Conservation (phyloP, 2,888 invertebrate species). For the Chromoteleia sp. region DNA sequence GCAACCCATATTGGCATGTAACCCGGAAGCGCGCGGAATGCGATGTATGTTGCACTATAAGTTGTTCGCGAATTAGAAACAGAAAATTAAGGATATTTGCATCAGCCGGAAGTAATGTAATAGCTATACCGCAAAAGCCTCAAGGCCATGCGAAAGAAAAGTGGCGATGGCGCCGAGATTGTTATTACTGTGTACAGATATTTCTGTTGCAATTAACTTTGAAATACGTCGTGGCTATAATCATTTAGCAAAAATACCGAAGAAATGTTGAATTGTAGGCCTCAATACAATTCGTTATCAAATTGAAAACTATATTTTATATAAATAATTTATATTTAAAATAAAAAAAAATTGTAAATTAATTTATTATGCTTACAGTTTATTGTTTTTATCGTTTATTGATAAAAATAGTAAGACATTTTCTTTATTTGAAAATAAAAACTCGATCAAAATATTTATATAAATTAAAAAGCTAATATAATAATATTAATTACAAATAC, state of each 20-base stretch:
- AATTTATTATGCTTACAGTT: no score
- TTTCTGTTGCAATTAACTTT: constrained; percentile 19
- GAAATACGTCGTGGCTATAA: not conserved
- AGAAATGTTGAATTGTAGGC: not conserved
- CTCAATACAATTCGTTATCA: no score
- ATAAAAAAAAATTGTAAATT: no score
- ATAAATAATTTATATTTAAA: no score
- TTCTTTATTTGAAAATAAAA: no score
- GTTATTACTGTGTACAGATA: not conserved
- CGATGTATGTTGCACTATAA: constrained; percentile 5
- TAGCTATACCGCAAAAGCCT: constrained; percentile 27
- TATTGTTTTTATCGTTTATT: no score
- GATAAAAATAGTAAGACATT: no score
- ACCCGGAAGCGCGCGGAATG: constrained; percentile 41
- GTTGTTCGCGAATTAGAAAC: constrained; percentile 29
- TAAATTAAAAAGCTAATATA: no score
- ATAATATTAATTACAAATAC: no score
- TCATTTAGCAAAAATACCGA: not conserved
- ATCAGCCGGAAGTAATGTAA: constrained; percentile 40
- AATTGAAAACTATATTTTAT: no score
- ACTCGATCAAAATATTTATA: no score
- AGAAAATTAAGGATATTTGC: constrained; percentile 43
- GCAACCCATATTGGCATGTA: constrained; percentile 19
- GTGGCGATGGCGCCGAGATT: constrained; percentile 8
- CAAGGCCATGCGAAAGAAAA: constrained; percentile 42